Evolutionary conservation across 1,140 invertebrate species (phyloP), one percentile per base, ranked within the genome.

Genomic region (Drosophila athabasca): DNA sequence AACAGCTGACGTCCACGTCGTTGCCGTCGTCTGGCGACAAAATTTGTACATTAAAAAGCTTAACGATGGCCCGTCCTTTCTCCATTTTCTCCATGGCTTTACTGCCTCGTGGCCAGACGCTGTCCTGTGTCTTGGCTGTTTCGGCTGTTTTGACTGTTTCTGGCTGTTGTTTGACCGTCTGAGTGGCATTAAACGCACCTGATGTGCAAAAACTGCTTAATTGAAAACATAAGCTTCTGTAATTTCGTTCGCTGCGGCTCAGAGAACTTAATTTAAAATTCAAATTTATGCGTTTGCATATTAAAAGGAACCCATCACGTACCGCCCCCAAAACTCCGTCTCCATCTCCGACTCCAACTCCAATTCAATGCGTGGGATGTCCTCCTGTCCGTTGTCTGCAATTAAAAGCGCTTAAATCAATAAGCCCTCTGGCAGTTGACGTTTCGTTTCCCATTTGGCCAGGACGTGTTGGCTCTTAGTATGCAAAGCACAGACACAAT

Each of bases 181-280:
- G 79, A 48, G 59, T 67, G 60, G 52, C 77, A 88, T 87, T 67
- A 87, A 87, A 82, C 83, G 67, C 83, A 87, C 83, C 83, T 87
- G 83, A 83, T 87, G 82, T 87, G 76, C 75, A 79, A 79, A 83
- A 87, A 87, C 68, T 88, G 79, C 83, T 83, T 87, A 87, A 87
- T 87, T 87, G 83, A 87, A 77, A 88, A 88, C 79, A 88, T 88
- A 88, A 87, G 83, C 83, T 80, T 66, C 70, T 79, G 76, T 87
- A 83, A 87, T 70, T 85, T 83, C 68, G 64, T 9, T 41, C 44
- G 50, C 46, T 22, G 39, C 17, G 44, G 62, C 67, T 48, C 61
- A 78, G 68, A 59, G 62, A 73, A 55, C 49, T 64, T 52, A 60
- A 73, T 76, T 77, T 71, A 53, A 79, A 72, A 87, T 87, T 88